These are phyloP conservation scores for Palythoa caribaeorum DNA, from an alignment of 92 coral and sea anemone genomes.

Conservation along the genomic window DNA sequence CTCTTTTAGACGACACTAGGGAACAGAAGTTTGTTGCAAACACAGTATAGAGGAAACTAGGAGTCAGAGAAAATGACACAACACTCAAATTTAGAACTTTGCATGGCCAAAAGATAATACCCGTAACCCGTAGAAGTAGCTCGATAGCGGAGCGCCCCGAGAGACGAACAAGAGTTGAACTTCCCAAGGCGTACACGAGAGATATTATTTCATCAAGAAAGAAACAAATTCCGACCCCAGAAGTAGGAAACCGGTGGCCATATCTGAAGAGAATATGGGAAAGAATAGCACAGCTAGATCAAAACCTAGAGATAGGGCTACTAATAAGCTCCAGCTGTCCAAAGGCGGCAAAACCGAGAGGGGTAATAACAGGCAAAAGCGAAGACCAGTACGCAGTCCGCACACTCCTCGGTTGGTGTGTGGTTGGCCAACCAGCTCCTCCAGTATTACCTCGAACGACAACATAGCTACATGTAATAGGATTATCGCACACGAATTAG, in stretches of 20 bases:
- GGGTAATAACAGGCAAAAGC: background rate
- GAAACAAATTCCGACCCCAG: conserved; percentile 42
- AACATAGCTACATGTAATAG: background rate
- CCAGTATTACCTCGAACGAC: background rate
- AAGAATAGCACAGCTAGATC: background rate
- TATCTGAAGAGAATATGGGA: conserved; percentile 18
- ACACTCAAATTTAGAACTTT: conserved; percentile 45
- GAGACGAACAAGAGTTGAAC: background rate
- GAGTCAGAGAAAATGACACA: conserved; percentile 15
- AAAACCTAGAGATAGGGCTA: background rate
- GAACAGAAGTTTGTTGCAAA: conserved; percentile 33
- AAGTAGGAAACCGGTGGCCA: conserved; percentile 24
- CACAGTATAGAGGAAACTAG: conserved; percentile 27
- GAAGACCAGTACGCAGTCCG: conserved; percentile 3
- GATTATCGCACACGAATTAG: background rate
- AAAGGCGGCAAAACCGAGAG: background rate
- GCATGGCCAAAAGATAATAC: conserved; percentile 46
- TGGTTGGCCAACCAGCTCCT: background rate
- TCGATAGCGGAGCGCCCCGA: conserved; percentile 21
- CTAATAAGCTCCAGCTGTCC: conserved; percentile 9
- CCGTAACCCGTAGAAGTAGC: conserved; percentile 40
- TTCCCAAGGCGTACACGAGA: conserved; percentile 40
- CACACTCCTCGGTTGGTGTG: conserved; percentile 11
- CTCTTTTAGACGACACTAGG: conserved; percentile 55
- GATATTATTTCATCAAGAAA: conserved; percentile 24